Evolutionary conservation across 2,113 vertebrate species (phyloP), one percentile per base, ranked within the genome.

Genomic region (Toxotes chatareus): DNA sequence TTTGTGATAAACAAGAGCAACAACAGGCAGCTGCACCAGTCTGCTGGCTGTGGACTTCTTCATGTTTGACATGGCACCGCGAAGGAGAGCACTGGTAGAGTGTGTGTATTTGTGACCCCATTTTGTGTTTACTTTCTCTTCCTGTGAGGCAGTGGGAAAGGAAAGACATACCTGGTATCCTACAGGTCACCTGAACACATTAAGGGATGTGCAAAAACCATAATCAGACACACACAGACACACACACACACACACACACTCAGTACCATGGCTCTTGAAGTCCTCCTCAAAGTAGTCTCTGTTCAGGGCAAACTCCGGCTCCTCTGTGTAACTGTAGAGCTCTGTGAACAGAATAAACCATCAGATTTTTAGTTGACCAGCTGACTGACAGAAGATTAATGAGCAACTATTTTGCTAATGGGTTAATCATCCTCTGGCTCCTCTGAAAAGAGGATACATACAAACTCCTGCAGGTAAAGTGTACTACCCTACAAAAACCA

Each of bases 311-410:
- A 99, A 98, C 91, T 99, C 98, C 0, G 95, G 96, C 86, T 97
- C 97, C 90, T 99, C 98, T 0, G 98, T 99, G 96, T 99, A 99
- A 90, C 98, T 99, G 93, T 97, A 99, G 42, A 99, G 94, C 92
- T 99, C 98, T 99, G 93, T 27, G 31, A 79, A 84, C 62, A 68
- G 32, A 83, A 77, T 85, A 75, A 17, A 46, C 2, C 0, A 77
- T 59, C 0, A 51, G 9, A 16, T 5, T 1, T 16, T 2, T 31
- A 14, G 31, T 31, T 31, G 55, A 31, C 55, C 2, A 31, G 12
- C 3, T 57, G 55, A 57, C 17, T 62, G 70, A 73, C 32, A 60
- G 4, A 46, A 36, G 56, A 62, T 34, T 0, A 13, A 56, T 73
- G 23, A 56, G 13, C 14, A 0, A 14, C 31, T 14, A 12, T 32